These are phyloP conservation scores for Anser cygnoides DNA, from an alignment of 2,113 vertebrate genomes.

Conservation along the genomic window DNA sequence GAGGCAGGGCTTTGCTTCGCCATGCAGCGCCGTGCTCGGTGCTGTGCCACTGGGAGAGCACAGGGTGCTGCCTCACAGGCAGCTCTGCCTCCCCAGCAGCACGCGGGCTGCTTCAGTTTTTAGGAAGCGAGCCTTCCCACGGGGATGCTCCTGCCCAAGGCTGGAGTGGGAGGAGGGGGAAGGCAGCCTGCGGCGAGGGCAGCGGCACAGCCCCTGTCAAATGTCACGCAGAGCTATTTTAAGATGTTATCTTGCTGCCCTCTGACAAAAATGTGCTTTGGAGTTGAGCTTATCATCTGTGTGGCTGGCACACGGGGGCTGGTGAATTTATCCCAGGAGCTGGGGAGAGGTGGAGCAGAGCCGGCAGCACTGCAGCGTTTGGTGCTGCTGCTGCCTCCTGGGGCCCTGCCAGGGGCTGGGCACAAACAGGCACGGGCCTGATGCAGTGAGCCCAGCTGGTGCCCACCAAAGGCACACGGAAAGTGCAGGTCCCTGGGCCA, in stretches of 20 bases:
- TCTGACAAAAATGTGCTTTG: conserved; percentile 45
- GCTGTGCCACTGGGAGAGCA: fast-evolving
- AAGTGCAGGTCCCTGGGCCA: neutral
- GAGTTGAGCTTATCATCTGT: neutral
- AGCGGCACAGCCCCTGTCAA: neutral
- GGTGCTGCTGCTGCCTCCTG: neutral
- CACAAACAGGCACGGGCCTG: fast-evolving
- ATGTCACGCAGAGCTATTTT: conserved; percentile 39
- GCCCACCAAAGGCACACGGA: neutral
- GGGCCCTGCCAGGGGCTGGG: neutral
- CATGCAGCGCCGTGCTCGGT: fast-evolving
- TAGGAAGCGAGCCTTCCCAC: neutral
- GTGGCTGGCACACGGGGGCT: neutral
- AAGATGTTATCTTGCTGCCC: conserved; percentile 36
- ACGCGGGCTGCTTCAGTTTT: neutral
- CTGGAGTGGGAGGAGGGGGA: fast-evolving
- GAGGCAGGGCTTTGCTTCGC: fast-evolving
- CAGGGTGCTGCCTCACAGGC: fast-evolving
- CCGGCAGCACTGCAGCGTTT: fast-evolving
- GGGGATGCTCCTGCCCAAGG: neutral
- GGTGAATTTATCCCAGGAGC: neutral
- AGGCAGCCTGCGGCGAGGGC: neutral
- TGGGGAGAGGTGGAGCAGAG: fast-evolving
- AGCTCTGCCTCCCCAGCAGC: neutral
- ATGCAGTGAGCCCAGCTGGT: neutral